Conservation (phyloP, 2,888 invertebrate genomes). For the Megastigmus dorsalis region DNA sequence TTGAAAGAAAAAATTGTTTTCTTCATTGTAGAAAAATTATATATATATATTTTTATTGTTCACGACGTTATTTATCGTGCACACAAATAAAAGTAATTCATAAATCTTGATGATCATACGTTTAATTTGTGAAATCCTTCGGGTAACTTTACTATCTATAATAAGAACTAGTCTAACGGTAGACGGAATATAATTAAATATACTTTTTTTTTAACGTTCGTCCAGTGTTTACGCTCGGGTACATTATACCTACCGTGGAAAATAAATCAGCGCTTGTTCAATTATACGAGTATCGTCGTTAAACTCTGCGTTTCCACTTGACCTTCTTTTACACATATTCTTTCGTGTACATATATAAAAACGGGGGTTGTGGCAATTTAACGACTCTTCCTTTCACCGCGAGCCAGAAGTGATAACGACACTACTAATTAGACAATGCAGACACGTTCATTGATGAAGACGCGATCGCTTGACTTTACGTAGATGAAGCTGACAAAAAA, state of each 20-base stretch:
- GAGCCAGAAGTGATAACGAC: too few species aligned
- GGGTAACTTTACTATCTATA: neutral
- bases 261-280: neutral
- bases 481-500: too few species aligned
- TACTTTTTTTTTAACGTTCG: too few species aligned
- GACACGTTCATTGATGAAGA: neutral
- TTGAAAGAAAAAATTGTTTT: conserved; percentile 12
- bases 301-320: neutral
- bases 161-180: conserved; percentile 1
- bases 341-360: neutral
- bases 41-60: too few species aligned
- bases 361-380: conserved; percentile 7
- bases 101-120: neutral
- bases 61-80: neutral
- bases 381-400: conserved; percentile 38
- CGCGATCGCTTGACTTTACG: neutral
- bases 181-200: neutral
- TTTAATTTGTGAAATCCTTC: neutral
- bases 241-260: too few species aligned
- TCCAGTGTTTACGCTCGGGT: too few species aligned
- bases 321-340: conserved; percentile 19
- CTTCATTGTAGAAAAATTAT: neutral
- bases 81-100: neutral
- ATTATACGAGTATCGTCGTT: neutral
- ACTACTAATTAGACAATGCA: conserved; percentile 26